Conservation (phyloP, 2,113 vertebrate species). For the Aegithalos caudatus region DNA sequence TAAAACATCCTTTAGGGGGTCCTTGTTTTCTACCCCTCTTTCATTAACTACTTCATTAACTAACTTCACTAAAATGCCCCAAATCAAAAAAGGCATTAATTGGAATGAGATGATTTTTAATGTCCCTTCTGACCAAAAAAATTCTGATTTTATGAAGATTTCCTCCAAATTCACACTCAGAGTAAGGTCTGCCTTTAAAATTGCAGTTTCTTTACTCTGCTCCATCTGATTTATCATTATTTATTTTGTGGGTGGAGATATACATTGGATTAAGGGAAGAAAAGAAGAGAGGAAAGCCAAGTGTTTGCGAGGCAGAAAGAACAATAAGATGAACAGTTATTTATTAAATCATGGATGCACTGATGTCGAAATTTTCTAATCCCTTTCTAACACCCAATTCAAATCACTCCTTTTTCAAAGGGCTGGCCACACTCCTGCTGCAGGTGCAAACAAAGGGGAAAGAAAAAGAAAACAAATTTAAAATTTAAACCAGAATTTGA, state of each 20-base stretch:
- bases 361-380: background rate
- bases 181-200: background rate
- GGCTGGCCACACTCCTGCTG: background rate
- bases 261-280: background rate
- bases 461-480: background rate
- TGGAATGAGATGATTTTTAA: background rate
- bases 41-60: background rate
- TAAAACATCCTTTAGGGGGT: background rate
- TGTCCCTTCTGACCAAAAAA: background rate
- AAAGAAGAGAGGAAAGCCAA: background rate
- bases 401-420: background rate
- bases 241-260: background rate
- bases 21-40: background rate
- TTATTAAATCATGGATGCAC: background rate
- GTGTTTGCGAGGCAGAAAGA: background rate
- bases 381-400: background rate
- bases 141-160: background rate
- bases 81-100: background rate
- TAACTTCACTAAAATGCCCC: rapidly evolving
- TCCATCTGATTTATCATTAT: background rate
- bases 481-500: background rate
- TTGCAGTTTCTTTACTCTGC: background rate
- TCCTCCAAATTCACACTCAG: background rate
- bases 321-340: background rate
- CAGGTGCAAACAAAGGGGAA: constrained; percentile 12